Conservation (phyloP, 1,140 invertebrate species). For the Drosophila ogumai region DNA sequence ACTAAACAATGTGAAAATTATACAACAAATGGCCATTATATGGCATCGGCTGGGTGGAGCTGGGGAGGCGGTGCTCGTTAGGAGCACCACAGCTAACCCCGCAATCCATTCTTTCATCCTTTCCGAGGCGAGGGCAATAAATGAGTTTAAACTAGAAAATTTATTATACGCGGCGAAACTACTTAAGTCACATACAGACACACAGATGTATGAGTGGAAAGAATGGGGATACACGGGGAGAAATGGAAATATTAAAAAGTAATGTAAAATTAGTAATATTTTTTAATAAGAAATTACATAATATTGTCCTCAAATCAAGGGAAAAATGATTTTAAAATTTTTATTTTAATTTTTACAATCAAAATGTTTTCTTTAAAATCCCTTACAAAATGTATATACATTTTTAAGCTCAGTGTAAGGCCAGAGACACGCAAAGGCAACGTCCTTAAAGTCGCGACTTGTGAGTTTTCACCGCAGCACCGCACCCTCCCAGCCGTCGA, state of each 20-base stretch:
- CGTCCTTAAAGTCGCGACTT: slow-evolving; percentile 54
- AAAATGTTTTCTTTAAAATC: not conserved
- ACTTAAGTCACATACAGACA: slow-evolving; percentile 60
- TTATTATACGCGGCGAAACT: slow-evolving; percentile 80
- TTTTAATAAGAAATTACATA: too few species aligned
- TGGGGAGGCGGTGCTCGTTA: slow-evolving; percentile 12
- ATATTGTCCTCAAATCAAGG: too few species aligned
- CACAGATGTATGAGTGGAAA: slow-evolving; percentile 2
- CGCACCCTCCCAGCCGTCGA: not conserved
- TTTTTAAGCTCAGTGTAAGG: not conserved
- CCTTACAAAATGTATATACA: rapidly evolving
- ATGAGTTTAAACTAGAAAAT: slow-evolving; percentile 83
- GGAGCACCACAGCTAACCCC: slow-evolving; percentile 9
- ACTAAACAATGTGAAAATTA: slow-evolving; percentile 81
- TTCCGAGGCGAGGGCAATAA: slow-evolving; percentile 64
- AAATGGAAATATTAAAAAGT: not conserved
- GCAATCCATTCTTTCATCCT: slow-evolving; percentile 50
- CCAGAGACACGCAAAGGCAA: slow-evolving; percentile 64
- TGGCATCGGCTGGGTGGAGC: slow-evolving; percentile 34
- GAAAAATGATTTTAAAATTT: too few species aligned
- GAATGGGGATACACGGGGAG: not conserved
- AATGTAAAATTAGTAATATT: too few species aligned
- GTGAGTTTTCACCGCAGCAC: slow-evolving; percentile 14
- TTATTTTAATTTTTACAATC: too few species aligned
- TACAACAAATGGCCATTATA: slow-evolving; percentile 78